Evolutionary conservation across 2,797 vertebrate genomes (phyloP), one percentile per base, ranked within the genome.

Genomic region (Hippopotamyrus pictus): DNA sequence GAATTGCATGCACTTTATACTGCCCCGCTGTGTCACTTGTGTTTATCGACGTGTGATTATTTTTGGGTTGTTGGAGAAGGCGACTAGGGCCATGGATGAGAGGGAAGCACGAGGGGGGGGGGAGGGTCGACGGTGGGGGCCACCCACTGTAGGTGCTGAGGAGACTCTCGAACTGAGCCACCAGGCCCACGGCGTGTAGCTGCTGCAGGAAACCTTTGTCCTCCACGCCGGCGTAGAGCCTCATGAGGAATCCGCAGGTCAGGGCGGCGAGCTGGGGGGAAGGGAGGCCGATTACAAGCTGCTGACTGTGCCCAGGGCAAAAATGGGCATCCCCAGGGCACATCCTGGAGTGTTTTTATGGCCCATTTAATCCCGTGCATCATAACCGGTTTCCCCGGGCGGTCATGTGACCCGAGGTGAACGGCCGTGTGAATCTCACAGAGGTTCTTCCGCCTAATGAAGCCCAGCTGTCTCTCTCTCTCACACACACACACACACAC

Each of bases 111-210:
- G 14, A 4, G 48, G 48, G 9, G 2, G n/a, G 7, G n/a, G 4
- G 4, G 54, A n/a, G 0, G n/a, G 3, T 65, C 11, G 4, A 33
- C 11, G 29, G 65, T 4, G 65, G 62, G 22, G 62, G 29, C 3
- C n/a, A 98, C 98, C 98, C 93, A 99, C 98, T 99, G 53, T 99
- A 99, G 0, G 98, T 99, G 91, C 99, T 99, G 85, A 99, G 97
- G 25, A 99, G 96, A 90, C 99, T 98, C 95, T 99, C 98, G 87
- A 98, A 99, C 88, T 99, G 98, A 62, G 97, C 97, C 2, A 99
- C 93, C 91, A 99, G 92, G 11, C 99, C 99, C 87, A 98, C 97
- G 0, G 95, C 95, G 89, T 97, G 97, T 88, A 99, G 98, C 93
- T 99, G 99, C 90, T 94, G 96, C 14, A 99, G 95, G 94, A 99